Evolutionary conservation across 1,140 invertebrate species (phyloP).

Genomic region (Drosophila nannoptera): DNA sequence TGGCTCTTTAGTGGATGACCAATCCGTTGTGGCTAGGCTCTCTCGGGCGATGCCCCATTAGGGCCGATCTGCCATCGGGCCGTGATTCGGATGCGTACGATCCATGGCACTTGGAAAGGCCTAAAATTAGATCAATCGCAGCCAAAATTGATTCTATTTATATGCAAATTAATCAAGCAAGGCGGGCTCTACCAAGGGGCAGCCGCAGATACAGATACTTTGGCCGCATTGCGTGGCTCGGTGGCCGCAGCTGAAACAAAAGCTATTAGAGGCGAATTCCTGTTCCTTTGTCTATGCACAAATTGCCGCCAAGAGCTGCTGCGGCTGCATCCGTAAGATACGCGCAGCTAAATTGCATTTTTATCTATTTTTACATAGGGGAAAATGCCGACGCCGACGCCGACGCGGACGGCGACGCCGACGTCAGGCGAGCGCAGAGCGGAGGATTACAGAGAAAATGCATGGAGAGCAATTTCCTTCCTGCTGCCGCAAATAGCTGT

Average conservation of each 20-base stretch:
- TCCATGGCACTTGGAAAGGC: conserved; percentile 26
- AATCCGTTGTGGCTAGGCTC: no score
- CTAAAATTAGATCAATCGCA: conserved; percentile 46
- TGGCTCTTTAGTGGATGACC: neutral
- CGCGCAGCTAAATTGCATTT: conserved; percentile 68
- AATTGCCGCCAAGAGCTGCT: conserved; percentile 56
- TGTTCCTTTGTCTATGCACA: conserved; percentile 75
- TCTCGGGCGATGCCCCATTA: conserved; percentile 2
- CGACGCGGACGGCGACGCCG: neutral
- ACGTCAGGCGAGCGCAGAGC: conserved; percentile 23
- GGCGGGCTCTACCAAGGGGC: conserved; percentile 19
- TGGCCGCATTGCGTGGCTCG: conserved; percentile 1
- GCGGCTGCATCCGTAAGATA: conserved; percentile 34
- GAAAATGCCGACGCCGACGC: conserved; percentile 55
- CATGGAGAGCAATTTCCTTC: conserved; percentile 57
- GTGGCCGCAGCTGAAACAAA: conserved; percentile 20
- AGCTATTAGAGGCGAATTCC: conserved; percentile 68
- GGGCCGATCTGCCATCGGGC: conserved; percentile 4
- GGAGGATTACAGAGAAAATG: conserved; percentile 68
- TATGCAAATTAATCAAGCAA: conserved; percentile 67
- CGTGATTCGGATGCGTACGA: conserved; percentile 17
- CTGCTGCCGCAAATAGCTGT: conserved; percentile 68
- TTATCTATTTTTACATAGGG: conserved; percentile 71
- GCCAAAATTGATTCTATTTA: conserved; percentile 57
- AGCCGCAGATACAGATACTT: conserved; percentile 18